Evolutionary conservation across 2,888 invertebrate species (phyloP).

Genomic region (Encarsia formosa): DNA sequence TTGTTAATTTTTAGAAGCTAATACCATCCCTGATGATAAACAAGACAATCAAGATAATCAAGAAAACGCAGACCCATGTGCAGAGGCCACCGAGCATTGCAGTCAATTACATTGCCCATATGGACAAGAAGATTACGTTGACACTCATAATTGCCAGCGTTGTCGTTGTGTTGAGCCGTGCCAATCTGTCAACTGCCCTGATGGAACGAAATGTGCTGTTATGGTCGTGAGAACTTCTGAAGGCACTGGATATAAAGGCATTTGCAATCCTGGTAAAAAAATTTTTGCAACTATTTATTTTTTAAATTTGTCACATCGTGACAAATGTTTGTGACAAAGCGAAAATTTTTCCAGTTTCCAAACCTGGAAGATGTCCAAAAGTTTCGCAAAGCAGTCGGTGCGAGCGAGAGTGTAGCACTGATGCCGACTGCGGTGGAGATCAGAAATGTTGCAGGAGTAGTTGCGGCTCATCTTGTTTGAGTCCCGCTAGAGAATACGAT

Average conservation of each 20-base stretch:
- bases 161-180: slow-evolving; percentile 79
- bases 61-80: slow-evolving; percentile 54
- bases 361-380: slow-evolving; percentile 66
- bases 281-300: neutral
- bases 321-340: too few relatives aligned
- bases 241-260: slow-evolving; percentile 55
- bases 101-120: slow-evolving; percentile 64
- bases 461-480: slow-evolving; percentile 70
- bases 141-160: slow-evolving; percentile 62
- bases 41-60: slow-evolving; percentile 45
- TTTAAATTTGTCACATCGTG: neutral
- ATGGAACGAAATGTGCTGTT: slow-evolving; percentile 68
- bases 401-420: slow-evolving; percentile 69
- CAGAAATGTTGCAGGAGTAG: slow-evolving; percentile 80
- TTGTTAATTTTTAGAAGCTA: slow-evolving; percentile 26
- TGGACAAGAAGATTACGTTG: slow-evolving; percentile 64
- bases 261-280: slow-evolving; percentile 62
- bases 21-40: slow-evolving; percentile 36
- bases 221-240: slow-evolving; percentile 43
- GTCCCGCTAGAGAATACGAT: slow-evolving; percentile 53
- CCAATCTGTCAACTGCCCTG: slow-evolving; percentile 57
- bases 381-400: slow-evolving; percentile 57
- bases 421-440: slow-evolving; percentile 75
- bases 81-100: slow-evolving; percentile 61
- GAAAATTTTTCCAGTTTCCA: too few relatives aligned